phyloP scores from a whole-genome alignment of 2,888 invertebrate species.

The Hesperia comma region DNA sequence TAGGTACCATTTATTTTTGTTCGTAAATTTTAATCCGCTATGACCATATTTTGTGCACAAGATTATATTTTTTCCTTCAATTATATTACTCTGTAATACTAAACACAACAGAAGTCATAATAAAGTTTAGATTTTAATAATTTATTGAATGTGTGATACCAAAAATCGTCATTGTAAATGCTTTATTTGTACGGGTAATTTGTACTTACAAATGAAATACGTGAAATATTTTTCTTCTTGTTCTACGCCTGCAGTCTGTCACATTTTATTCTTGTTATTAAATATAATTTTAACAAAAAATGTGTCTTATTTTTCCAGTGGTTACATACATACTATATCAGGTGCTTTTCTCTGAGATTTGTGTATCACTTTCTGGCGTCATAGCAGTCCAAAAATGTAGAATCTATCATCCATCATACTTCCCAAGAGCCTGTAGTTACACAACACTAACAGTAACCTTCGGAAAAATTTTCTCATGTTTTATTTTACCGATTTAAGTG shows the following conservation, averaged over 20 bases:
- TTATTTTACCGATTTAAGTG: no score
- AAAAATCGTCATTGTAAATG: slow-evolving; percentile 25
- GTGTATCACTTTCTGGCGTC: no score
- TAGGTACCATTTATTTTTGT: slow-evolving; percentile 32
- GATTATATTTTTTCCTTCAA: slow-evolving; percentile 6
- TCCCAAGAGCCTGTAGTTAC: no score
- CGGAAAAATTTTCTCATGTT: no score
- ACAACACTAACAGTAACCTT: no score
- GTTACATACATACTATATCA: no score
- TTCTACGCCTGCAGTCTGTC: slow-evolving; percentile 18
- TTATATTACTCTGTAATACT: background rate
- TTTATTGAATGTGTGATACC: slow-evolving; percentile 31
- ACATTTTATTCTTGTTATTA: slow-evolving; percentile 53
- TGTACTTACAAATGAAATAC: slow-evolving; percentile 28
- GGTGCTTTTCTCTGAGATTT: no score
- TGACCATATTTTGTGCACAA: background rate
- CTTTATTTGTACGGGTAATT: slow-evolving; percentile 35
- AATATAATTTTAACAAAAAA: slow-evolving; percentile 50
- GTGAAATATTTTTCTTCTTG: slow-evolving; percentile 26
- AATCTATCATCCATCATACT: no score
- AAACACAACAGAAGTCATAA: background rate
- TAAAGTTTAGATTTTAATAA: slow-evolving; percentile 19
- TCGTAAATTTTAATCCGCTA: slow-evolving; percentile 7
- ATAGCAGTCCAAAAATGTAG: no score
- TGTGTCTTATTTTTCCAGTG: background rate